Evolutionary conservation across 2,113 vertebrate genomes (phyloP).

Genomic region (Mesembrinibis cayennensis): DNA sequence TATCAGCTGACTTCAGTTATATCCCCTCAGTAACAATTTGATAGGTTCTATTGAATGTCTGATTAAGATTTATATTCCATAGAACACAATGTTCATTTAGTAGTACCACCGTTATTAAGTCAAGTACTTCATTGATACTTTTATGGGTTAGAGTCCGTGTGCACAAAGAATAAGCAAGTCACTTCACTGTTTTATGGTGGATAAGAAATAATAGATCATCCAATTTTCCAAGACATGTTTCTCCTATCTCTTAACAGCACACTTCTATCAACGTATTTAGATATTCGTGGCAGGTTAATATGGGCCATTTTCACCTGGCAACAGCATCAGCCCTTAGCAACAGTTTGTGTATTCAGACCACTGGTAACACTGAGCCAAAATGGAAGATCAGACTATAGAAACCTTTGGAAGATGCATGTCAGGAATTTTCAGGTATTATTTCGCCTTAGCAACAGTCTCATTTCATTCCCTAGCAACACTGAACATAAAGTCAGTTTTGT

Average conservation of each 20-base stretch:
- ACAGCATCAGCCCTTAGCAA: slow-evolving; percentile 45
- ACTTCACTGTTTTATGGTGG: background rate
- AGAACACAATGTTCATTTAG: slow-evolving; percentile 20
- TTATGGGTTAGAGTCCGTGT: background rate
- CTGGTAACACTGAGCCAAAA: slow-evolving; percentile 26
- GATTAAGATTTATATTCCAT: slow-evolving; percentile 13
- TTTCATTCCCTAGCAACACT: slow-evolving; percentile 51
- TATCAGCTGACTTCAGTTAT: background rate
- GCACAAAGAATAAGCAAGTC: background rate
- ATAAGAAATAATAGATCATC: slow-evolving; percentile 23
- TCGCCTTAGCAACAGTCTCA: slow-evolving; percentile 42
- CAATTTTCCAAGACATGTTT: slow-evolving; percentile 36
- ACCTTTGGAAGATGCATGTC: background rate
- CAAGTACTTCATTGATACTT: slow-evolving; percentile 4
- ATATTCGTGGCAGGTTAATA: slow-evolving; percentile 54
- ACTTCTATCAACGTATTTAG: slow-evolving; percentile 19
- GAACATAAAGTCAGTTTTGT: slow-evolving; percentile 11
- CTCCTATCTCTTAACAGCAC: slow-evolving; percentile 4
- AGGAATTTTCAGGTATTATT: slow-evolving; percentile 42
- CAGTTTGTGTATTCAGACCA: background rate
- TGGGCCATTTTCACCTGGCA: slow-evolving; percentile 38
- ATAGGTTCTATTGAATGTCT: background rate
- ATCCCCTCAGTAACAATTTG: background rate
- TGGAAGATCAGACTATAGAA: slow-evolving; percentile 50
- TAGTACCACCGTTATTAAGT: background rate